Percentiles rank a stretch among this genome's conserved stretches.
These are phyloP conservation scores for Xenopus petersii DNA, from an alignment of 2,797 vertebrate genomes.

Conservation along the genomic window DNA sequence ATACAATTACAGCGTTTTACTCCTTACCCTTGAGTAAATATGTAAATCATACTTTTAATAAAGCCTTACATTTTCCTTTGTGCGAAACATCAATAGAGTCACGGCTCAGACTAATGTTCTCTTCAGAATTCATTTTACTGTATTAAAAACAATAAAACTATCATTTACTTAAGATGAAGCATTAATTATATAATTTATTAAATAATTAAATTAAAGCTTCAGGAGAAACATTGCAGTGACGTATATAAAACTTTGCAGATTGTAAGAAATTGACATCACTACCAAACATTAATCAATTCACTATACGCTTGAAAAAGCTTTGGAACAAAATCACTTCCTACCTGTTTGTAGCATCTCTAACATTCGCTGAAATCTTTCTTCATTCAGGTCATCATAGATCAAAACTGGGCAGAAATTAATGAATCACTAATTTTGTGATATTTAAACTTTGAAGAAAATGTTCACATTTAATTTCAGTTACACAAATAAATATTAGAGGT, in stretches of 20 bases:
- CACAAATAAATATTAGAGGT: too few species aligned
- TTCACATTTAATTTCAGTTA: too few species aligned
- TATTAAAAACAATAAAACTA: slow-evolving; percentile 19
- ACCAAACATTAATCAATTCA: slow-evolving; percentile 20
- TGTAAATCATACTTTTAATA: slow-evolving; percentile 2
- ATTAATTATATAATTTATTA: slow-evolving; percentile 19
- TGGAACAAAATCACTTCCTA: too few species aligned
- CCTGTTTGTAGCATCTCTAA: too few species aligned
- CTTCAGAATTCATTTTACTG: slow-evolving; percentile 26
- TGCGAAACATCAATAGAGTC: slow-evolving; percentile 11
- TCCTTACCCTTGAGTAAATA: slow-evolving; percentile 13
- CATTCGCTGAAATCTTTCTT: too few species aligned
- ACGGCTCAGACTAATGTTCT: slow-evolving; percentile 2
- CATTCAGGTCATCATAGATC: too few species aligned
- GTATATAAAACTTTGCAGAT: slow-evolving; percentile 7
- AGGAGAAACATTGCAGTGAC: slow-evolving; percentile 10
- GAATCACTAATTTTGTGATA: too few species aligned
- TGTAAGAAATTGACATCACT: slow-evolving; percentile 2
- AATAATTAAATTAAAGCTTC: slow-evolving; percentile 11
- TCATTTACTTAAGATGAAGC: slow-evolving; percentile 2
- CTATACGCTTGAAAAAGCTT: too few species aligned
- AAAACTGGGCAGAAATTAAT: too few species aligned
- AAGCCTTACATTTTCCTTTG: slow-evolving; percentile 22
- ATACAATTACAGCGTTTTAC: slow-evolving; percentile 6
- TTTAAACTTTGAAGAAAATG: too few species aligned